Conservation (phyloP, 2,888 invertebrate species). For the Xanthorhoe spadicearia region DNA sequence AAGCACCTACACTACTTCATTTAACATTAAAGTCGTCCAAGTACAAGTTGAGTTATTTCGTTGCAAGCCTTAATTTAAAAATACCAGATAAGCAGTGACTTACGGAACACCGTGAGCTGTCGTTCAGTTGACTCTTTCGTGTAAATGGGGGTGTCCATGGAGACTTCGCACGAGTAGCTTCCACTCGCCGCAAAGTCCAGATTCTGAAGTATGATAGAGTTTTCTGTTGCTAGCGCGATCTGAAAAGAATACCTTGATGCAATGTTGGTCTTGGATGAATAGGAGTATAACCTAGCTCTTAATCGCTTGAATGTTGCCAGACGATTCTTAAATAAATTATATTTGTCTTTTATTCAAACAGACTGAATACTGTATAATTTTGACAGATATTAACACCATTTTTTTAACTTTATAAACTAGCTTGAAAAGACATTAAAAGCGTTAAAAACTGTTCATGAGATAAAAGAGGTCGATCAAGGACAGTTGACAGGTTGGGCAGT, state of each 20-base stretch:
- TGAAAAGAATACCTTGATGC: constrained; percentile 65
- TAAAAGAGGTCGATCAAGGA: not conserved
- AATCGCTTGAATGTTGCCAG: no score
- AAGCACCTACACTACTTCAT: not conserved
- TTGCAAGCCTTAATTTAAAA: not conserved
- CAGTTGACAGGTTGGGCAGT: constrained; percentile 3
- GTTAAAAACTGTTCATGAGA: not conserved
- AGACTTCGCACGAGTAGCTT: constrained; percentile 89
- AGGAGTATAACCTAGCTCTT: no score
- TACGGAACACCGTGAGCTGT: constrained; percentile 90
- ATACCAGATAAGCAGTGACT: constrained; percentile 60
- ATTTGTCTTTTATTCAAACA: no score
- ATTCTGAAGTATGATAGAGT: constrained; percentile 88
- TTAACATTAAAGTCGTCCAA: not conserved
- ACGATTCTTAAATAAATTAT: no score
- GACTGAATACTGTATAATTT: no score
- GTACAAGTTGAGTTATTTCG: not conserved
- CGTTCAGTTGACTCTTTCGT: constrained; percentile 88
- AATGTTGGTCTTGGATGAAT: not conserved
- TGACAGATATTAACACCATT: no score
- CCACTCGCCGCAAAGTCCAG: constrained; percentile 89
- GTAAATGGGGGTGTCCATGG: constrained; percentile 89
- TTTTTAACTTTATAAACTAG: no score
- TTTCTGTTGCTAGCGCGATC: constrained; percentile 87
- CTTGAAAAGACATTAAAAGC: not conserved